Evolutionary conservation across 2,113 vertebrate genomes (phyloP), one percentile per base, ranked within the genome.

Genomic region (Rhinichthys klamathensis): DNA sequence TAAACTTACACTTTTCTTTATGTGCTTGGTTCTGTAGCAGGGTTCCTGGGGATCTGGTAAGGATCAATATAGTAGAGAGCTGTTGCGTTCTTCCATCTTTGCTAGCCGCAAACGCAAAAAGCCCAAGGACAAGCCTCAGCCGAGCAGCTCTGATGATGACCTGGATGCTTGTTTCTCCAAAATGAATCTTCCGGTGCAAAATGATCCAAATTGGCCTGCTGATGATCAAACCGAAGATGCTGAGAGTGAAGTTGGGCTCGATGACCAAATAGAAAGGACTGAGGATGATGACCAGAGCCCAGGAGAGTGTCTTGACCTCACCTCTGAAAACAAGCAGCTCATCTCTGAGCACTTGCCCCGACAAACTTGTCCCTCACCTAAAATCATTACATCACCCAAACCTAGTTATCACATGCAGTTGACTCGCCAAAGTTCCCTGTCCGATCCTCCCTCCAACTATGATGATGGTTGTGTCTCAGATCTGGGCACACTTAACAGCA

Each of bases 21-120:
- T 86, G 46, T 86, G 58, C 32, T 4, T 56, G 54, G 46, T 69
- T 85, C 1, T 30, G 13, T 60, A 25, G 72, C 93, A 99, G 98
- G 97, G 97, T 91, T 97, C 97, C 91, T 98, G 97, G 97, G 97
- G 96, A 87, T 96, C 97, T 73, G 97, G 97, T 92, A 99, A 97
- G 93, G 98, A 99, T 91, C 98, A 98, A 91, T 99, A 97, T 91
- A 98, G 97, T 95, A 97, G 95, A 92, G 98, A 99, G 82, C 95
- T 99, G 95, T 95, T 99, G 77, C 97, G 97, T 84, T 96, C 97
- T 89, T 99, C 98, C 92, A 96, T 99, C 94, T 99, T 99, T 85
- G 98, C 94, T 87, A 99, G 96, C 93, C 97, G 97, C 92, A 99
- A 99, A 91, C 95, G 98, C 87, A 99, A 98, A 93, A 99, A 99